Conservation (phyloP, 2,113 vertebrate genomes). For the Rhinopomastus cyanomelas region DNA sequence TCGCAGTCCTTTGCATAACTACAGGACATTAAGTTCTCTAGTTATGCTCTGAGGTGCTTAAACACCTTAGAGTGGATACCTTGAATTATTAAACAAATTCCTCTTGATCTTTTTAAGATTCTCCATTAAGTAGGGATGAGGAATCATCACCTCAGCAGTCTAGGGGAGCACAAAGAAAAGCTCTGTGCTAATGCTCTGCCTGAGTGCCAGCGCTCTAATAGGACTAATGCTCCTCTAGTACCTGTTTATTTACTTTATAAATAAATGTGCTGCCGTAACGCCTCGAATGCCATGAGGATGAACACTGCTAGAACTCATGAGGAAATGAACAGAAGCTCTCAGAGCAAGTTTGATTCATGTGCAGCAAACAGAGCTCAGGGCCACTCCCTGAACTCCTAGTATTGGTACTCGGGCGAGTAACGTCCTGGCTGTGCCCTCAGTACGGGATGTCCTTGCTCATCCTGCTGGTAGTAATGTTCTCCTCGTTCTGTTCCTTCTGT, state of each 20-base stretch:
- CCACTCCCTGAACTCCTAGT: slow-evolving; percentile 18
- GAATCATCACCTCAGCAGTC: background rate
- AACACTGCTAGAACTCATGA: slow-evolving; percentile 27
- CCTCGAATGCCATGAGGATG: slow-evolving; percentile 41
- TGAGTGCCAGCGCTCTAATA: background rate
- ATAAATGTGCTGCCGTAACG: slow-evolving; percentile 29
- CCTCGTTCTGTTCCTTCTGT: background rate
- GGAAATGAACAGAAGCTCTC: slow-evolving; percentile 31
- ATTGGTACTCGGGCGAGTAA: background rate
- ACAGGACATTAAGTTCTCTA: background rate
- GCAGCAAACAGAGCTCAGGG: background rate
- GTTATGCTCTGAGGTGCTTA: background rate
- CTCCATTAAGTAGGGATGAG: background rate
- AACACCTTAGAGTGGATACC: background rate
- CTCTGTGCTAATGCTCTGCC: background rate
- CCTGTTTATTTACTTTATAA: slow-evolving; percentile 20
- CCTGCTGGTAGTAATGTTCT: background rate
- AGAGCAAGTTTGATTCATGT: slow-evolving; percentile 18
- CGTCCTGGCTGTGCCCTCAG: background rate
- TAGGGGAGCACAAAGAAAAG: background rate
- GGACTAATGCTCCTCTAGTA: slow-evolving; percentile 10
- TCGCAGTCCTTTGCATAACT: background rate
- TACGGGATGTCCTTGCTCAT: background rate
- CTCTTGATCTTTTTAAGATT: slow-evolving; percentile 1
- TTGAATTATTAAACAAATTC: background rate